Conservation (phyloP, 2,888 invertebrate genomes). For the Prosopocoilus inquinatus region DNA sequence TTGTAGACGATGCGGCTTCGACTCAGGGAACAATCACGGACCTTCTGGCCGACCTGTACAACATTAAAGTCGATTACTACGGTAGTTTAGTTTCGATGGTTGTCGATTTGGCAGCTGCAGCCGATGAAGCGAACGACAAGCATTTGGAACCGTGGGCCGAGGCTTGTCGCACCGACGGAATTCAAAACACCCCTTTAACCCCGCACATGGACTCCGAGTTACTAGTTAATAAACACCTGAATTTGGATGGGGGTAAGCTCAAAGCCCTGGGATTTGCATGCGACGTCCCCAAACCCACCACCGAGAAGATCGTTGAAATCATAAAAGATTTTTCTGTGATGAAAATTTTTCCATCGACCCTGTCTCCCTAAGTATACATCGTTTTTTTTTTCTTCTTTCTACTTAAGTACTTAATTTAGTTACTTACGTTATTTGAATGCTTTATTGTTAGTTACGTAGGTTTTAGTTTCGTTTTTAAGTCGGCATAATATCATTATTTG, state of each 20-base stretch:
- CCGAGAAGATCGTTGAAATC: slow-evolving; percentile 55
- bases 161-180: slow-evolving; percentile 70
- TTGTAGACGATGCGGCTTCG: slow-evolving; percentile 79
- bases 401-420: slow-evolving; percentile 5
- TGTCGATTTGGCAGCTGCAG: slow-evolving; percentile 76
- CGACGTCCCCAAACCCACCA: slow-evolving; percentile 61
- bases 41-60: slow-evolving; percentile 77
- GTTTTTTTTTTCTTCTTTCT: slow-evolving; percentile 1
- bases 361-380: slow-evolving; percentile 45
- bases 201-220: slow-evolving; percentile 84
- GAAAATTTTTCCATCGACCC: slow-evolving; percentile 78
- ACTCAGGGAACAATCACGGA: slow-evolving; percentile 83
- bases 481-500: background rate
- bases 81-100: slow-evolving; percentile 78
- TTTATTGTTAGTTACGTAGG: background rate
- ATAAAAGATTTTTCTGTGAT: slow-evolving; percentile 77
- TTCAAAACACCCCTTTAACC: slow-evolving; percentile 82
- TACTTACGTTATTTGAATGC: background rate
- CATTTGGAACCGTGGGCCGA: slow-evolving; percentile 92
- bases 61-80: slow-evolving; percentile 84
- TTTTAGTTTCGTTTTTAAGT: background rate
- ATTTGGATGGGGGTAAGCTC: slow-evolving; percentile 70
- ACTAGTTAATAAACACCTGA: slow-evolving; percentile 76
- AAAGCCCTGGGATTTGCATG: slow-evolving; percentile 60
- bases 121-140: slow-evolving; percentile 91